These are phyloP conservation scores for Odontomachus brunneus DNA, from an alignment of 1,140 invertebrate species.

Conservation along the genomic window DNA sequence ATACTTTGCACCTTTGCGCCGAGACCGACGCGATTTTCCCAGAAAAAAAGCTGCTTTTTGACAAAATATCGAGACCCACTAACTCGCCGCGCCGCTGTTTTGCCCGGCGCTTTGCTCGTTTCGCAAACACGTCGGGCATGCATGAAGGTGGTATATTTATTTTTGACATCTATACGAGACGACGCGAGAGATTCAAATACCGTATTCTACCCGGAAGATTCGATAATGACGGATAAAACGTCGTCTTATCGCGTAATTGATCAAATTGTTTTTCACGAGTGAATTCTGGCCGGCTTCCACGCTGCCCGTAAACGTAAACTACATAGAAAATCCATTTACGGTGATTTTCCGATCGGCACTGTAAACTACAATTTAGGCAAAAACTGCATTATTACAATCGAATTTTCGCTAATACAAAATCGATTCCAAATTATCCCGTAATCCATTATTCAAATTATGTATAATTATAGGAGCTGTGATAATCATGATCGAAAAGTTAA, in stretches of 20 bases:
- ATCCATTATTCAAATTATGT: constrained; percentile 3
- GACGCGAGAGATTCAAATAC: no score
- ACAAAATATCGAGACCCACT: no score
- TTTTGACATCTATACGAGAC: no score
- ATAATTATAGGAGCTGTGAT: background rate
- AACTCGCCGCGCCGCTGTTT: background rate
- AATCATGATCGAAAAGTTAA: constrained; percentile 20
- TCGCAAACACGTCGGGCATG: background rate
- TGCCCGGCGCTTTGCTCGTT: background rate
- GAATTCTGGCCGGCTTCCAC: background rate
- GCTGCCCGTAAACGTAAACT: background rate
- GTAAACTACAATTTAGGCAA: background rate
- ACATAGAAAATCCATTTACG: background rate
- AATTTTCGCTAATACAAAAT: background rate
- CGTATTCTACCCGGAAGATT: background rate
- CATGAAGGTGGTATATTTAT: no score
- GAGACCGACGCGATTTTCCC: background rate
- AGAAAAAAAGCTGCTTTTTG: no score
- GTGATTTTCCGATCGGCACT: background rate
- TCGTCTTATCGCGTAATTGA: no score
- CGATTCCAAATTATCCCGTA: background rate
- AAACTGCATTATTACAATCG: background rate
- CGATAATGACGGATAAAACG: no score
- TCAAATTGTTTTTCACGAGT: no score
- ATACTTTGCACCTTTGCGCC: background rate